Conservation (phyloP, 1,140 invertebrate species). For the Ceratosolen solmsi region DNA sequence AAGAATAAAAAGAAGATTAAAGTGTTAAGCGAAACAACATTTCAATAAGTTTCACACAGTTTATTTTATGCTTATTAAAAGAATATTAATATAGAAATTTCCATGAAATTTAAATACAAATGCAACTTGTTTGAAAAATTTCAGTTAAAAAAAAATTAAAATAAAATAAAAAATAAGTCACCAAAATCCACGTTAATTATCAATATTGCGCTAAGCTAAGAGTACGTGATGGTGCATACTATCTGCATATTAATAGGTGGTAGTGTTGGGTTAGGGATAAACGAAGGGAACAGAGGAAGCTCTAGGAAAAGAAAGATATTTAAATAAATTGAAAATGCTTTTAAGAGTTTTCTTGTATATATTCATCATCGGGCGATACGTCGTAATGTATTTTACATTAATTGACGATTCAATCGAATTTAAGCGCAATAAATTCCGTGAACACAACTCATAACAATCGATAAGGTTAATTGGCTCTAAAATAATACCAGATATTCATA, state of each 20-base stretch:
- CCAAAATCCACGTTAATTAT: slow-evolving; percentile 43
- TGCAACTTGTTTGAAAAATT: not conserved
- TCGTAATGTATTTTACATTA: slow-evolving; percentile 26
- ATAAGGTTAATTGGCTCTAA: not conserved
- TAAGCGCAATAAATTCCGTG: not conserved
- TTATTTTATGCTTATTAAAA: not conserved
- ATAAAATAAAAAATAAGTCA: slow-evolving; percentile 8
- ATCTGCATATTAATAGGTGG: slow-evolving; percentile 52
- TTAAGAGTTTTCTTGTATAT: slow-evolving; percentile 36
- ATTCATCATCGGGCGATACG: slow-evolving; percentile 32
- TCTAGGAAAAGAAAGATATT: slow-evolving; percentile 38
- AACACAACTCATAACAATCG: not conserved
- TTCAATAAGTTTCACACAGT: not conserved
- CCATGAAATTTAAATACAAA: not conserved
- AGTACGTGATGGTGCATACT: slow-evolving; percentile 50
- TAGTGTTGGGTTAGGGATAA: slow-evolving; percentile 42
- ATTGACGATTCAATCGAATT: slow-evolving; percentile 4
- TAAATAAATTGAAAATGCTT: slow-evolving; percentile 51
- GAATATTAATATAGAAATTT: not conserved
- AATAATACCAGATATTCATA: not conserved
- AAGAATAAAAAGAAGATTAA: not conserved
- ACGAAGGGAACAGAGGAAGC: slow-evolving; percentile 28
- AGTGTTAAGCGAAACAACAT: not conserved
- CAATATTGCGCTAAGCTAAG: slow-evolving; percentile 46
- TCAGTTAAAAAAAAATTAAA: not conserved